These are phyloP conservation scores for Hypotaenidia okinawae DNA, from an alignment of 2,797 vertebrate species.

Conservation along the genomic window DNA sequence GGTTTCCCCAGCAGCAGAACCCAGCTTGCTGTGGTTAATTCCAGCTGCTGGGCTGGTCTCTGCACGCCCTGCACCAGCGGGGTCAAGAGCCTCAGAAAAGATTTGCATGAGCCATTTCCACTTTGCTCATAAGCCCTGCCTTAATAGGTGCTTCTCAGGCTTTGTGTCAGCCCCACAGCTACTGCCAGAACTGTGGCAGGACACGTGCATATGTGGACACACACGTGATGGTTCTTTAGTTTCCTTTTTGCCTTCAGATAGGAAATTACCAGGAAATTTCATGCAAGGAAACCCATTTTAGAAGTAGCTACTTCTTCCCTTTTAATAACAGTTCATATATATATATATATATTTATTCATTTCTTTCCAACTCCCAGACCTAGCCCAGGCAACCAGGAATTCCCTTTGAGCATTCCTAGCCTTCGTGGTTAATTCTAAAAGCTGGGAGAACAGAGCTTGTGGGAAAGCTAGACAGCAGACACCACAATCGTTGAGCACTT, in stretches of 20 bases:
- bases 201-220: accelerated
- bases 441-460: neutral
- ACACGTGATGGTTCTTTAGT: neutral
- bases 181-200: accelerated
- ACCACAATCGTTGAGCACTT: neutral
- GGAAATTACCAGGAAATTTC: neutral
- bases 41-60: too few species aligned
- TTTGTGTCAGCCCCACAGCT: neutral
- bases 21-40: too few species aligned
- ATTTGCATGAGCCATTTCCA: neutral
- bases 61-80: accelerated
- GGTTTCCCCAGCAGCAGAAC: too few species aligned
- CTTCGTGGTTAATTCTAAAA: neutral
- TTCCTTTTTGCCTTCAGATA: neutral
- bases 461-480: neutral
- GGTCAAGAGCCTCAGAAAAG: too few species aligned
- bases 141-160: neutral
- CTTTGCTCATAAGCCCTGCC: neutral
- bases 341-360: neutral
- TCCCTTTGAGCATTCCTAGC: neutral
- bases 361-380: neutral
- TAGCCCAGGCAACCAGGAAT: accelerated
- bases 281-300: neutral
- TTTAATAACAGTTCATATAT: neutral
- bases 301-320: neutral